Evolutionary conservation across 2,797 vertebrate species (phyloP).

Genomic region (Cichlasoma orientale): DNA sequence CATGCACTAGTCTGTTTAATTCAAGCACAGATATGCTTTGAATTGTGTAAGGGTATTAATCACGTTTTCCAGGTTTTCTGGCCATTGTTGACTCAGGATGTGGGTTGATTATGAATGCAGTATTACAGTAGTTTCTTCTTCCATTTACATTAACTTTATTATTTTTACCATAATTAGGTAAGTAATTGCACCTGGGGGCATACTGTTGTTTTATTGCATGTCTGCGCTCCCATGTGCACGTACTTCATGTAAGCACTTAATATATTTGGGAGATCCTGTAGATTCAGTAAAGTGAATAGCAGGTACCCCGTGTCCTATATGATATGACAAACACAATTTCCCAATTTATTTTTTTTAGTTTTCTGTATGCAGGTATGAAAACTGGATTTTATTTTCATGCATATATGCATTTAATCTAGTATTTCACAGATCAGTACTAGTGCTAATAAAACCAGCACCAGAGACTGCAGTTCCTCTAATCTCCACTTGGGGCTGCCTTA

Average conservation of each 20-base stretch:
- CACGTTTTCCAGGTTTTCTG: not conserved
- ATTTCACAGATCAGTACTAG: not conserved
- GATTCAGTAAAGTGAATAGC: not conserved
- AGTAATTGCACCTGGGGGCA: not conserved
- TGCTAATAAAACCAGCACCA: not conserved
- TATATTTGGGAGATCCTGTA: not conserved
- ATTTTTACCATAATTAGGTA: not conserved
- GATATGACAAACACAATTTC: not conserved
- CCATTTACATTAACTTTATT: not conserved
- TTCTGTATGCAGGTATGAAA: not conserved
- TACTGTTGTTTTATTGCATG: not conserved
- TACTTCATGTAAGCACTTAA: not conserved
- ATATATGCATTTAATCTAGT: not conserved
- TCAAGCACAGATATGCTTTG: not conserved
- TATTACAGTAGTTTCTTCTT: not conserved
- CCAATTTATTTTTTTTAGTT: not conserved
- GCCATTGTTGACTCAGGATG: not conserved
- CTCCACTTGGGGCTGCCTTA: not conserved
- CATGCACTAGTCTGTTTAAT: not conserved
- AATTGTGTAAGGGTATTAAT: not conserved
- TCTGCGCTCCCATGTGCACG: not conserved
- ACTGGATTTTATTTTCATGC: not conserved
- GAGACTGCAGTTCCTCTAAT: not conserved
- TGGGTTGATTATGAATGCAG: not conserved
- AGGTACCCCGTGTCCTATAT: not conserved